These are phyloP conservation scores for Ceryle rudis DNA, from an alignment of 2,797 vertebrate species.

Conservation along the genomic window DNA sequence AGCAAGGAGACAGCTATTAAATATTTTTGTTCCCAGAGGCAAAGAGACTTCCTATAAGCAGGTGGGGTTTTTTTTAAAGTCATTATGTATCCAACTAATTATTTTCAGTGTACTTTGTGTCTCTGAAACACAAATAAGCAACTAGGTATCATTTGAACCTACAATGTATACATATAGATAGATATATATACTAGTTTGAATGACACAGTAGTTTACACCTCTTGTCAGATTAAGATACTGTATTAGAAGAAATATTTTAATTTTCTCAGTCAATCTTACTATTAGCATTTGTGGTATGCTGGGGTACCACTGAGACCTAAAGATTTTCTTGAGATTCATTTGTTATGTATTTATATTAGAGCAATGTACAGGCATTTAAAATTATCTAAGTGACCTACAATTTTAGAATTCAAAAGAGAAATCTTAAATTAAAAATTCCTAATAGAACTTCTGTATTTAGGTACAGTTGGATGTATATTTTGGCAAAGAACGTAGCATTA, in stretches of 20 bases:
- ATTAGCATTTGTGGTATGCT: not conserved
- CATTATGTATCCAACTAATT: not conserved
- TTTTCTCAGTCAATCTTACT: not conserved
- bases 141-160: not conserved
- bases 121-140: not conserved
- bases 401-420: not conserved
- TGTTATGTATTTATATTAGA: not conserved
- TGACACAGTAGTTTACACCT: not conserved
- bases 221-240: not conserved
- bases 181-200: not conserved
- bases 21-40: not conserved
- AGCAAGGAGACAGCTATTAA: not conserved
- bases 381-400: not conserved
- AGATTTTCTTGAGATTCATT: not conserved
- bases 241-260: not conserved
- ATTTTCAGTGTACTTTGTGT: not conserved
- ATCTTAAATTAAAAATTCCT: not conserved
- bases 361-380: no score
- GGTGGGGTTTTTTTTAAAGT: not conserved
- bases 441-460: not conserved
- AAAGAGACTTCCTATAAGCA: not conserved
- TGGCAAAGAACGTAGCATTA: not conserved
- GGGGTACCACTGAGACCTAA: not conserved
- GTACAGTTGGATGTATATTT: not conserved
- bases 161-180: not conserved